These are phyloP conservation scores for Macropodus opercularis DNA, from an alignment of 2,797 vertebrate genomes.

Conservation along the genomic window DNA sequence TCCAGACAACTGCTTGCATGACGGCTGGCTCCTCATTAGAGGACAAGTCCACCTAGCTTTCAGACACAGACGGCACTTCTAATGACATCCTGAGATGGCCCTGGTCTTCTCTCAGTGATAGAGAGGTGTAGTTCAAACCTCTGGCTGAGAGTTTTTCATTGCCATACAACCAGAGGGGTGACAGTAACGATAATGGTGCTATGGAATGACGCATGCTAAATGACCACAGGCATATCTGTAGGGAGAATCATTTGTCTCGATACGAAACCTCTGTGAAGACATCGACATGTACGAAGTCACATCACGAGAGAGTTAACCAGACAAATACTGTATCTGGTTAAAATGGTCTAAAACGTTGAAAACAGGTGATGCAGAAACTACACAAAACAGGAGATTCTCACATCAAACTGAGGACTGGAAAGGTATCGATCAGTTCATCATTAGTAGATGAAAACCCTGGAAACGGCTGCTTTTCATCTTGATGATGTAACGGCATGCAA, in stretches of 20 bases:
- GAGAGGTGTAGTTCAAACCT: conserved; percentile 60
- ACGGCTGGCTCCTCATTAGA: conserved; percentile 68
- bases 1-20: conserved; percentile 55
- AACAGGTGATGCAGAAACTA: conserved; percentile 2
- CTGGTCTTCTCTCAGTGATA: conserved; percentile 50
- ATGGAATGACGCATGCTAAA: conserved; percentile 51
- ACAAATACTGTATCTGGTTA: conserved; percentile 1
- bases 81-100: conserved; percentile 70
- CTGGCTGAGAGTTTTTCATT: conserved; percentile 32
- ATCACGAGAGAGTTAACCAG: conserved; percentile 20
- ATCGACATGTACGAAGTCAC: conserved; percentile 2
- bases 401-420: conserved; percentile 26
- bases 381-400: conserved; percentile 25
- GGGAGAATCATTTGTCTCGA: conserved; percentile 38
- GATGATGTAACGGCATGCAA: conserved; percentile 33
- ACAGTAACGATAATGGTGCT: conserved; percentile 56
- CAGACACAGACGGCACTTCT: conserved; percentile 56
- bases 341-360: conserved; percentile 6
- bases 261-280: conserved; percentile 9
- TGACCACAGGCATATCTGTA: conserved; percentile 34
- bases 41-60: conserved; percentile 66
- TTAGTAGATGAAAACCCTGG: conserved; percentile 24
- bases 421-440: conserved; percentile 35
- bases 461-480: conserved; percentile 31
- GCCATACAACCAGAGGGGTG: conserved; percentile 53